Evolutionary conservation across 2,888 invertebrate genomes (phyloP).

Genomic region (Drosophila kuntzei): DNA sequence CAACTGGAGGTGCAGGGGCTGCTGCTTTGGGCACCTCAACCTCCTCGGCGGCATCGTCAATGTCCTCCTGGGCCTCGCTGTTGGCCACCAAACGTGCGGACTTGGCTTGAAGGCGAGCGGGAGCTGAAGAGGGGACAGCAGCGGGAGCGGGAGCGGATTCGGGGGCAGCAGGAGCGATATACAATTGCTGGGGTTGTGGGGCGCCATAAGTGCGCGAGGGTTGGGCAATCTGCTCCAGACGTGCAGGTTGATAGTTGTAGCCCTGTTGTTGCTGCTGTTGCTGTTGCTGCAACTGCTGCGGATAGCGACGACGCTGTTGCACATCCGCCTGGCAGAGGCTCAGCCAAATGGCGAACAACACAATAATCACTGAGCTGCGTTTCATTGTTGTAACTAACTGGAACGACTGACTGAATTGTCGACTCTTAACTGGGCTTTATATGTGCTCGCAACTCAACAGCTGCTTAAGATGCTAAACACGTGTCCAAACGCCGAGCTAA

Average conservation of each 20-base stretch:
- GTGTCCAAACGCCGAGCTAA: conserved; percentile 7
- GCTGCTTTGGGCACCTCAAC: conserved; percentile 50
- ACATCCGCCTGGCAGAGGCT: conserved; percentile 45
- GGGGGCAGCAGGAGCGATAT: conserved; percentile 40
- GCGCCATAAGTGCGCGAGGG: conserved; percentile 59
- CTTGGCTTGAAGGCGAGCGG: conserved; percentile 59
- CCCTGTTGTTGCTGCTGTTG: conserved; percentile 56
- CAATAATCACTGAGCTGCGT: conserved; percentile 48
- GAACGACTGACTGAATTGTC: conserved; percentile 28
- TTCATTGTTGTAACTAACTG: conserved; percentile 54
- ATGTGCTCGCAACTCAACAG: conserved; percentile 22
- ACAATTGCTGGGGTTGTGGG: conserved; percentile 54
- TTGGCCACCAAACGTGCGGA: conserved; percentile 67
- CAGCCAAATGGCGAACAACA: conserved; percentile 39
- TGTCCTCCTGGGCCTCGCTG: conserved; percentile 73
- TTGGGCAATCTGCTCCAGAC: conserved; percentile 47
- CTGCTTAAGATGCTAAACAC: conserved; percentile 64
- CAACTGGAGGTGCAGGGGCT: conserved; percentile 14
- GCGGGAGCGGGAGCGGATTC: conserved; percentile 16
- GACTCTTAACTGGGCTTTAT: conserved; percentile 49
- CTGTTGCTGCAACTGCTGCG: conserved; percentile 48
- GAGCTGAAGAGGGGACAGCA: conserved; percentile 10
- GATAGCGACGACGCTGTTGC: conserved; percentile 46
- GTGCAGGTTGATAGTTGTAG: conserved; percentile 73
- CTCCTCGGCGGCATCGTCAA: conserved; percentile 72